Evolutionary conservation across 2,797 vertebrate species (phyloP).

Genomic region (Morelia viridis): DNA sequence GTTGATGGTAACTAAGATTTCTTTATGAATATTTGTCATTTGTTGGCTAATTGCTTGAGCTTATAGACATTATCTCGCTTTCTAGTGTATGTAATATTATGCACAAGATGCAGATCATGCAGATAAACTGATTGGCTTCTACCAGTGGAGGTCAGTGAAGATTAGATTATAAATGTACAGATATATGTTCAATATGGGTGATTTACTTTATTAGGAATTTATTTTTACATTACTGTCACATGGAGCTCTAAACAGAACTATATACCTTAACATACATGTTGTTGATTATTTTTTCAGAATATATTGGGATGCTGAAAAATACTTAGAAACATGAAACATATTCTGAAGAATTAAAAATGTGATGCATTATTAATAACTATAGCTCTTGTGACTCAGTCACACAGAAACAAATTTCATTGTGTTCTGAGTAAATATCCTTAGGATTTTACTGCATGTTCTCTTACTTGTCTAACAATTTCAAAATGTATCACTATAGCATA

Average conservation of each 20-base stretch:
- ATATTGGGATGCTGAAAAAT: background rate
- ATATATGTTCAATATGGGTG: background rate
- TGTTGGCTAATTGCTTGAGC: background rate
- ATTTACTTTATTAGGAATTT: background rate
- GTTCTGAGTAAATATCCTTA: background rate
- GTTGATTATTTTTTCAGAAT: background rate
- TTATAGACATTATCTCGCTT: background rate
- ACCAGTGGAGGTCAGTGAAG: background rate
- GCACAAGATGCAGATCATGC: background rate
- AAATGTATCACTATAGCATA: background rate
- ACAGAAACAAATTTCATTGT: background rate
- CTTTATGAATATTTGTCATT: slow-evolving; percentile 3
- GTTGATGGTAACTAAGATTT: background rate
- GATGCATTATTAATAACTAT: background rate
- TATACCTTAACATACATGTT: rapidly evolving
- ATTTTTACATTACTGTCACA: slow-evolving; percentile 21
- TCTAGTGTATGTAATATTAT: background rate
- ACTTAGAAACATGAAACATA: slow-evolving; percentile 8
- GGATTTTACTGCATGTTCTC: background rate
- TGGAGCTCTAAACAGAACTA: background rate
- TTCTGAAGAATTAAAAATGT: background rate
- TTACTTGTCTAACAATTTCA: background rate
- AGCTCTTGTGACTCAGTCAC: background rate
- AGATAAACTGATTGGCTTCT: slow-evolving; percentile 11
- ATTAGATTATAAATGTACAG: background rate